These are phyloP conservation scores for Discoglossus pictus DNA, from an alignment of 2,797 vertebrate genomes.

Conservation along the genomic window DNA sequence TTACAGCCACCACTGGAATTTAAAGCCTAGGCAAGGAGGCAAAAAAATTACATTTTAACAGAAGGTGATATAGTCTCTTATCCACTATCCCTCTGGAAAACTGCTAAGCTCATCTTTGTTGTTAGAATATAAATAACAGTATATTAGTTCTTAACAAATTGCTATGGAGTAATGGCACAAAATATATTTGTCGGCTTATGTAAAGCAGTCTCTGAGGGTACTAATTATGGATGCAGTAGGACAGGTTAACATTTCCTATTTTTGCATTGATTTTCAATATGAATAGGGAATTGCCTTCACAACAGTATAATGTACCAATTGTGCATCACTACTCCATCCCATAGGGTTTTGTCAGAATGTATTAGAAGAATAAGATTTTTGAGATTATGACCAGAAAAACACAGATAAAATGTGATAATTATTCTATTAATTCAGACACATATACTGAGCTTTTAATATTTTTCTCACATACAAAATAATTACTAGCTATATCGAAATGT, in stretches of 20 bases:
- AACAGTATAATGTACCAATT: conserved; percentile 1
- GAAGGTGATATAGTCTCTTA: conserved; percentile 25
- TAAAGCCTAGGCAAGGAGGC: not conserved
- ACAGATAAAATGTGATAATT: not conserved
- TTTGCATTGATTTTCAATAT: conserved; percentile 7
- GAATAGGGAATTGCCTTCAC: not conserved
- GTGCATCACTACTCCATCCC: not conserved
- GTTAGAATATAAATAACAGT: conserved; percentile 32
- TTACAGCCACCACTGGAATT: conserved; percentile 11
- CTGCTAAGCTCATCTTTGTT: conserved; percentile 19
- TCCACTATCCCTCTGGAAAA: conserved; percentile 24
- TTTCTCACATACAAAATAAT: not conserved
- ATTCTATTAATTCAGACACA: not conserved
- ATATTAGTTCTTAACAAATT: conserved; percentile 26
- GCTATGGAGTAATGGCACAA: conserved; percentile 13
- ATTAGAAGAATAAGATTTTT: not conserved
- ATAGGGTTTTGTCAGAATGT: not conserved
- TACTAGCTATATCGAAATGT: too few relatives aligned
- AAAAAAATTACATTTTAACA: not conserved
- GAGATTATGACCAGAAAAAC: not conserved
- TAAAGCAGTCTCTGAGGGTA: conserved; percentile 11
- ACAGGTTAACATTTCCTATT: conserved; percentile 5
- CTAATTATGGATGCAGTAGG: not conserved
- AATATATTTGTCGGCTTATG: conserved; percentile 24
- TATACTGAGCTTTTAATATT: not conserved